phyloP scores from a whole-genome alignment of 2,797 vertebrate species.

The Schizopygopsis malacanthus region DNA sequence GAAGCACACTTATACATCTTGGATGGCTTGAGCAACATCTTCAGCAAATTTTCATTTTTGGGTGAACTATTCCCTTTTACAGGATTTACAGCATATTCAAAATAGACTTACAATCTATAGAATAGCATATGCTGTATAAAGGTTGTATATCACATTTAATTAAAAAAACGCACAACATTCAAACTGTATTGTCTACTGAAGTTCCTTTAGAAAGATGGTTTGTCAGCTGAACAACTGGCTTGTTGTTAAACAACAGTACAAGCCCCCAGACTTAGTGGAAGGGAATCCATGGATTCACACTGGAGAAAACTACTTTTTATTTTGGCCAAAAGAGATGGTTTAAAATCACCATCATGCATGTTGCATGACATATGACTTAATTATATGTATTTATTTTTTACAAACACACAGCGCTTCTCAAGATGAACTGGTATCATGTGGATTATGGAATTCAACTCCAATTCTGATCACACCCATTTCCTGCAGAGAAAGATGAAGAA shows the following conservation, averaged over 20 bases:
- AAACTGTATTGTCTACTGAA: neutral
- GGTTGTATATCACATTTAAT: neutral
- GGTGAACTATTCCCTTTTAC: neutral
- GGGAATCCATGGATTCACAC: too few relatives aligned
- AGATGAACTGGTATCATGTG: neutral
- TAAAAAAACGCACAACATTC: neutral
- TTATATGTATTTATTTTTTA: neutral
- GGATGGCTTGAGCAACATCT: neutral
- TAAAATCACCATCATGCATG: too few relatives aligned
- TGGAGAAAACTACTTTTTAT: neutral
- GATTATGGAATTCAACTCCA: neutral
- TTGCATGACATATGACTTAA: neutral
- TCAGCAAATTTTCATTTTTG: neutral
- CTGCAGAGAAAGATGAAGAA: neutral
- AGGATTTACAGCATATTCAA: neutral
- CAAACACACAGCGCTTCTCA: neutral
- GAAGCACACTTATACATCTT: neutral
- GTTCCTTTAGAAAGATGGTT: too few relatives aligned
- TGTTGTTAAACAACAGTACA: neutral
- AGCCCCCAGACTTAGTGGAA: neutral
- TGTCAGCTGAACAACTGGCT: neutral
- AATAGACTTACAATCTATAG: neutral
- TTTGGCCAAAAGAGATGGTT: neutral
- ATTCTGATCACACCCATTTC: neutral
- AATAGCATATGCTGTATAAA: neutral